Evolutionary conservation across 1,140 invertebrate species (phyloP).

Genomic region (Brachionus angularis): DNA sequence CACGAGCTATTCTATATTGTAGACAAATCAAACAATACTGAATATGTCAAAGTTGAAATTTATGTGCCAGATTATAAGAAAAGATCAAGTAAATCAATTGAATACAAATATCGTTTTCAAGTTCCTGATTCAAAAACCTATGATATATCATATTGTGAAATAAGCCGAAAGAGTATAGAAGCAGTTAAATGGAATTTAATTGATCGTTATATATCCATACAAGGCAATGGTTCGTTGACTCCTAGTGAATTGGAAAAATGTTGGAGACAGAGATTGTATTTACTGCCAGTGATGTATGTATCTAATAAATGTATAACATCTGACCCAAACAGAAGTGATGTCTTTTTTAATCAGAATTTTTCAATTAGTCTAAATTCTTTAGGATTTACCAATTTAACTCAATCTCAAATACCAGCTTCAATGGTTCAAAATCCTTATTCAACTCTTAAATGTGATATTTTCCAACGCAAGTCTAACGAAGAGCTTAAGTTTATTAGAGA

Average conservation of each 20-base stretch:
- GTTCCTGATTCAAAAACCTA: conserved; percentile 86
- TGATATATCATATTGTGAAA: conserved; percentile 87
- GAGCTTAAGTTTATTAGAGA: conserved; percentile 22
- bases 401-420: conserved; percentile 17
- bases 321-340: not conserved
- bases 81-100: conserved; percentile 45
- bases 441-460: conserved; percentile 33
- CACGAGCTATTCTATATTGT: conserved; percentile 79
- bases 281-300: conserved; percentile 65
- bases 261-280: conserved; percentile 83
- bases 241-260: conserved; percentile 65
- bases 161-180: conserved; percentile 87
- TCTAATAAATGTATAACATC: not conserved
- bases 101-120: conserved; percentile 66
- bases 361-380: not conserved
- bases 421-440: conserved; percentile 31
- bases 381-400: conserved; percentile 19
- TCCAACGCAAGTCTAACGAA: conserved; percentile 13
- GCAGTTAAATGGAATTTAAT: conserved; percentile 97
- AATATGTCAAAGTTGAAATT: conserved; percentile 63
- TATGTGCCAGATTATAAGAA: conserved; percentile 23
- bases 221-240: conserved; percentile 34
- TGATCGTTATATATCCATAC: conserved; percentile 76
- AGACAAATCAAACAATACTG: conserved; percentile 82
- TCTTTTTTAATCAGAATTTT: too few relatives aligned